phyloP scores from a whole-genome alignment of 2,888 invertebrate genomes.

The Noctuana brunneofusca region DNA sequence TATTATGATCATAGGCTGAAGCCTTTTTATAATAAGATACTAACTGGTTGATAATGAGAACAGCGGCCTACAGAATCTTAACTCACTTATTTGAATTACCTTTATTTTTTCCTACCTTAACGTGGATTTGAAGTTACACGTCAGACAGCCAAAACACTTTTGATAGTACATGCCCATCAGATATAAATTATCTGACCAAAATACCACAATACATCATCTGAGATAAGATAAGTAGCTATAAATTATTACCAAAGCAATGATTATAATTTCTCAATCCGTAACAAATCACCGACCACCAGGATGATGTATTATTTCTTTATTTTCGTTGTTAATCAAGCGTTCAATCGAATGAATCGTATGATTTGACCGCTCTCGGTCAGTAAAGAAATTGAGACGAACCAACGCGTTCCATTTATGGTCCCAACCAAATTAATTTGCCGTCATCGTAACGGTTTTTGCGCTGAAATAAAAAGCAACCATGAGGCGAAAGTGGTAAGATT shows the following conservation, averaged over 20 bases:
- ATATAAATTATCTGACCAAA: not conserved
- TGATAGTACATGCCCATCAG: not conserved
- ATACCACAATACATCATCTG: constrained; percentile 1
- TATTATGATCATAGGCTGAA: too few relatives aligned
- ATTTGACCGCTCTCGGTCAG: constrained; percentile 36
- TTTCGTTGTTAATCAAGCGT: constrained; percentile 31
- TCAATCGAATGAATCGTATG: constrained; percentile 31
- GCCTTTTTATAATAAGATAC: too few relatives aligned
- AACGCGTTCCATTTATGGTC: constrained; percentile 34
- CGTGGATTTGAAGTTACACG: too few relatives aligned
- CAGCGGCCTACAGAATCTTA: too few relatives aligned
- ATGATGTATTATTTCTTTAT: constrained; percentile 28
- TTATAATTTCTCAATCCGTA: constrained; percentile 18
- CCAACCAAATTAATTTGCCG: constrained; percentile 33
- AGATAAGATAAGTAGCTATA: constrained; percentile 13
- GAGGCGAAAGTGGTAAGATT: not conserved
- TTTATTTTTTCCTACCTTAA: too few relatives aligned
- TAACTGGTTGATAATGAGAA: too few relatives aligned
- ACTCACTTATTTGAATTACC: too few relatives aligned
- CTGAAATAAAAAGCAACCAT: constrained; percentile 5
- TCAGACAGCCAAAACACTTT: too few relatives aligned
- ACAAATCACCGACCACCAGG: constrained; percentile 24
- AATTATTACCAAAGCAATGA: constrained; percentile 12
- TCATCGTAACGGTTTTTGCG: constrained; percentile 6
- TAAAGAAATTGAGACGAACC: constrained; percentile 37